These are phyloP conservation scores for Sphaerophoria rueppellii DNA, from an alignment of 2,888 invertebrate genomes.

Conservation along the genomic window DNA sequence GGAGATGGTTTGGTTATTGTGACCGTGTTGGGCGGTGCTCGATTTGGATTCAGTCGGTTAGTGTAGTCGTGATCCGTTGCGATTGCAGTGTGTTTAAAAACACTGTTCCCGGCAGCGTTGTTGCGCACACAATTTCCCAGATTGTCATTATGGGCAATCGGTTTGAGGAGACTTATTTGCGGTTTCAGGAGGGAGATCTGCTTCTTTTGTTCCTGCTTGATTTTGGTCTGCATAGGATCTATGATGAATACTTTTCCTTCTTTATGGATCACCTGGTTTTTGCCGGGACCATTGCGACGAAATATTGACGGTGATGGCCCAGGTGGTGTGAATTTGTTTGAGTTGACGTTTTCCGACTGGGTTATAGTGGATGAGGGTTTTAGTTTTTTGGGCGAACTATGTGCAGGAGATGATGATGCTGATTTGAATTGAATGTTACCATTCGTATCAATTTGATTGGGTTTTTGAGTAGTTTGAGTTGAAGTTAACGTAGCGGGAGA, in stretches of 20 bases:
- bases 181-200: conserved; percentile 81
- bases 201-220: conserved; percentile 79
- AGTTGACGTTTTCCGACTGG: conserved; percentile 13
- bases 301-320: conserved; percentile 5
- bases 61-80: conserved; percentile 67
- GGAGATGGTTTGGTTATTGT: conserved; percentile 40
- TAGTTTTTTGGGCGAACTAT: not conserved
- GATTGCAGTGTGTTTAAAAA: conserved; percentile 66
- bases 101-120: conserved; percentile 59
- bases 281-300: conserved; percentile 48
- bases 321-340: not conserved
- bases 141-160: conserved; percentile 63
- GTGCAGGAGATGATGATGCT: conserved; percentile 12
- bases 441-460: conserved; percentile 18
- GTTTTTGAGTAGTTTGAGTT: not conserved
- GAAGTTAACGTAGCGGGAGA: not conserved
- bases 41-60: conserved; percentile 49
- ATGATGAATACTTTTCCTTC: conserved; percentile 81
- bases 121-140: conserved; percentile 61
- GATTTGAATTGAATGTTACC: not conserved
- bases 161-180: conserved; percentile 79
- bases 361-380: conserved; percentile 11
- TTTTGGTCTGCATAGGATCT: conserved; percentile 79
- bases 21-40: conserved; percentile 46
- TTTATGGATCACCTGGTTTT: conserved; percentile 79